These are phyloP conservation scores for Eufriesea mexicana DNA, from an alignment of 1,140 invertebrate genomes.

Conservation along the genomic window DNA sequence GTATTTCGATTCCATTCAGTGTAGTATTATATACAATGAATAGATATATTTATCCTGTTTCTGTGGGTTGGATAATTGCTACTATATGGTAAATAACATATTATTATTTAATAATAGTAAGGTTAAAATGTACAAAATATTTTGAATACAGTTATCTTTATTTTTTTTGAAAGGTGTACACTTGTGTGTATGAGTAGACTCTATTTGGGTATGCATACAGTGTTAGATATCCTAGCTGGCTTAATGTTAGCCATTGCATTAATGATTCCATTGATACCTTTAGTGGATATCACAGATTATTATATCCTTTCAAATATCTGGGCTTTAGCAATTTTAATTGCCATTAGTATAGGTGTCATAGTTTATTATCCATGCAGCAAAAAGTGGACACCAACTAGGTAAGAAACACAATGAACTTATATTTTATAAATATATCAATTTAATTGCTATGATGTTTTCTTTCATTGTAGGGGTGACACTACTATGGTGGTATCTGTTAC, in stretches of 20 bases:
- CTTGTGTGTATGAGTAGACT: conserved; percentile 92
- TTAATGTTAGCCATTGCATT: conserved; percentile 86
- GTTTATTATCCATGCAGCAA: conserved; percentile 89
- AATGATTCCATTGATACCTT: conserved; percentile 88
- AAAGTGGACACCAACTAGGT: conserved; percentile 92
- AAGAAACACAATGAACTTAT: conserved; percentile 69
- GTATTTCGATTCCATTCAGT: conserved; percentile 92
- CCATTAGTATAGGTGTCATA: conserved; percentile 86
- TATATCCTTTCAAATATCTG: conserved; percentile 87
- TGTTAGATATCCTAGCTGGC: conserved; percentile 91
- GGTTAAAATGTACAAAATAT: conserved; percentile 7
- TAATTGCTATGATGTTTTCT: background rate
- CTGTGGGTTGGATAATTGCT: conserved; percentile 83
- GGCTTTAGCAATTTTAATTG: conserved; percentile 86
- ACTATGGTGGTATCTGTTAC: conserved; percentile 91
- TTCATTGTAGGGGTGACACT: conserved; percentile 90
- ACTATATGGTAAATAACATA: conserved; percentile 81
- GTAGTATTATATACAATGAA: conserved; percentile 90
- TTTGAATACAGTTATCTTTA: conserved; percentile 23
- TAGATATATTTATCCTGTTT: conserved; percentile 89
- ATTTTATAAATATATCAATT: background rate
- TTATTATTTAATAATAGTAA: background rate
- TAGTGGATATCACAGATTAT: conserved; percentile 88
- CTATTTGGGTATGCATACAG: conserved; percentile 96
- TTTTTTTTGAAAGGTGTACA: conserved; percentile 84